Evolutionary conservation across 2,113 vertebrate species (phyloP).

Genomic region (Anthoscopus minutus): DNA sequence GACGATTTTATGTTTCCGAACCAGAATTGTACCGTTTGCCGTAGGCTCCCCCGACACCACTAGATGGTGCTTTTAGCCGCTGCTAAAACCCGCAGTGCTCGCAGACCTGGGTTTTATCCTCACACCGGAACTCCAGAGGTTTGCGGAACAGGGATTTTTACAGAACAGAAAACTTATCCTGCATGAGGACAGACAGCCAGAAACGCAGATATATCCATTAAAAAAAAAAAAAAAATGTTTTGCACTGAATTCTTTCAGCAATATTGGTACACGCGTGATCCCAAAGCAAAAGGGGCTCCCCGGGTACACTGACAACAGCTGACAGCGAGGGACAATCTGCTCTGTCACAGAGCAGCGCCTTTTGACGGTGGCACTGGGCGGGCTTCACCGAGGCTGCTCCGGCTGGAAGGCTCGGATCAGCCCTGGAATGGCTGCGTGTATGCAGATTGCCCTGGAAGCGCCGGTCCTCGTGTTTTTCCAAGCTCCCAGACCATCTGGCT

Average conservation of each 20-base stretch:
- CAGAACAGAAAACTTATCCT: neutral
- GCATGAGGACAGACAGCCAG: neutral
- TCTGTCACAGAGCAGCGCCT: neutral
- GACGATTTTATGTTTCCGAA: neutral
- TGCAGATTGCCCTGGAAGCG: conserved; percentile 7
- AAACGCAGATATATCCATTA: rapidly evolving
- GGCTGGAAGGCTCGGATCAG: neutral
- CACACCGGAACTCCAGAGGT: rapidly evolving
- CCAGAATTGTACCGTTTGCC: neutral
- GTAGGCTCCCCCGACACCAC: neutral
- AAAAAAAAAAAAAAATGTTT: too few relatives aligned
- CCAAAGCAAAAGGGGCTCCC: neutral
- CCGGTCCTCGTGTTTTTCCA: neutral
- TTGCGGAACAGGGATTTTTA: neutral
- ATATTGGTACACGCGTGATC: neutral
- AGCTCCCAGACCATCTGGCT: conserved; percentile 33
- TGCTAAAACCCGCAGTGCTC: neutral
- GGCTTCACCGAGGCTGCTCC: neutral
- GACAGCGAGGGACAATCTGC: conserved; percentile 12
- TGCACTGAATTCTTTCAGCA: neutral
- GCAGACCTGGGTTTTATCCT: rapidly evolving
- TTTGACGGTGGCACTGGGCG: neutral
- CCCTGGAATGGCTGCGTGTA: neutral
- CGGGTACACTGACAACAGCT: neutral
- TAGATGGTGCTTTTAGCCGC: conserved; percentile 44